phyloP scores from a whole-genome alignment of 92 coral and sea anemone genomes.

The Epizoanthus ramosus region DNA sequence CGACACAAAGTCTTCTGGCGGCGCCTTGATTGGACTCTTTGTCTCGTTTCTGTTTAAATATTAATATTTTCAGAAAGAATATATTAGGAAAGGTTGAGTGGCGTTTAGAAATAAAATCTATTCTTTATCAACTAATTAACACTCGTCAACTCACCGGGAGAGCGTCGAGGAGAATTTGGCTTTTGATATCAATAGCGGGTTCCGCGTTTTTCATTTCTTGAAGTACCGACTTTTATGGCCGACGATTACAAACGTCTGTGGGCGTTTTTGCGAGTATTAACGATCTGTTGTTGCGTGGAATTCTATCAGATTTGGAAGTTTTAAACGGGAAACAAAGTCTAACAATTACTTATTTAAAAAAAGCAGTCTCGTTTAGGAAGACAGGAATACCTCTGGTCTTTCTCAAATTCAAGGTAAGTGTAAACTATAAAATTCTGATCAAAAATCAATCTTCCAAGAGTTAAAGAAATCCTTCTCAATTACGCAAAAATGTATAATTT shows the following conservation, averaged over 20 bases:
- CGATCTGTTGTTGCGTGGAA: slow-evolving; percentile 1
- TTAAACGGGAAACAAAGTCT: too few species aligned
- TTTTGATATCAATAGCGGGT: slow-evolving; percentile 48
- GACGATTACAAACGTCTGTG: neutral
- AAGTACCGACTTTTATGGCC: neutral
- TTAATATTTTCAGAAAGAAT: slow-evolving; percentile 37
- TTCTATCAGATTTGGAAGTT: too few species aligned
- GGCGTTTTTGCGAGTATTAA: neutral
- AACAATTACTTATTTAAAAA: too few species aligned
- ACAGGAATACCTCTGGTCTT: too few species aligned
- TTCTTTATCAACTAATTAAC: slow-evolving; percentile 49
- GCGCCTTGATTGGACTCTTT: slow-evolving; percentile 31
- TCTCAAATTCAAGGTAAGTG: too few species aligned
- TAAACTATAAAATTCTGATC: too few species aligned
- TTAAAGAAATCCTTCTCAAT: too few species aligned
- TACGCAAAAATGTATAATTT: too few species aligned
- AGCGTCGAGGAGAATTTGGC: slow-evolving; percentile 78
- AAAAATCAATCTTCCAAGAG: too few species aligned
- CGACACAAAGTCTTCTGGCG: slow-evolving; percentile 48
- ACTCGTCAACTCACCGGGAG: slow-evolving; percentile 59
- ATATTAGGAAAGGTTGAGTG: slow-evolving; percentile 24
- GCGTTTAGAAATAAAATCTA: slow-evolving; percentile 34
- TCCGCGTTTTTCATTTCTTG: neutral
- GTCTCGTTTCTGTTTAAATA: slow-evolving; percentile 57
- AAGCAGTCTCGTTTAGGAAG: too few species aligned